A percentile compares a stretch with the other conserved stretches of the same genome.
phyloP scores from a whole-genome alignment of 1,140 invertebrate genomes.

The Nylanderia fulva region DNA sequence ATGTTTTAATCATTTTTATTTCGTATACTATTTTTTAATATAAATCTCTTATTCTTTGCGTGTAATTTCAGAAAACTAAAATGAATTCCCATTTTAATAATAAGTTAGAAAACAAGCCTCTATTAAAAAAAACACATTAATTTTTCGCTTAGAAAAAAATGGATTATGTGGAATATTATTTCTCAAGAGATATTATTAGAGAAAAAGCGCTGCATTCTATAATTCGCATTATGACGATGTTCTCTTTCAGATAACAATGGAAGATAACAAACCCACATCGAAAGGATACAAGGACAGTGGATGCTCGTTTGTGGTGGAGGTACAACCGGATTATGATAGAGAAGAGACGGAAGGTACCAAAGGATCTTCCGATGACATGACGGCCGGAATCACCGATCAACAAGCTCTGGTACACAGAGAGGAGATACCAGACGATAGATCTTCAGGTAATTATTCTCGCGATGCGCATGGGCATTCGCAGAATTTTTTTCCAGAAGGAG shows the following conservation, averaged over 20 bases:
- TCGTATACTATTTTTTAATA: neutral
- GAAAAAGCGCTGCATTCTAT: neutral
- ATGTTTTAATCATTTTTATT: neutral
- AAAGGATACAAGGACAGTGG: slow-evolving; percentile 87
- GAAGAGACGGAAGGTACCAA: slow-evolving; percentile 76
- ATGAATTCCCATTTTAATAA: neutral
- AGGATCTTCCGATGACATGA: slow-evolving; percentile 77
- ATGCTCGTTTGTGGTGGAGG: slow-evolving; percentile 92
- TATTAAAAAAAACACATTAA: neutral
- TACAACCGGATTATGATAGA: slow-evolving; percentile 82
- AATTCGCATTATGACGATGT: neutral
- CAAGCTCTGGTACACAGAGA: slow-evolving; percentile 87
- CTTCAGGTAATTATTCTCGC: slow-evolving; percentile 70
- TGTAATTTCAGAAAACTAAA: neutral
- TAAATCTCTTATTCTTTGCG: neutral
- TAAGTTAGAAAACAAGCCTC: no score
- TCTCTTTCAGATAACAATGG: slow-evolving; percentile 81
- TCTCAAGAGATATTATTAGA: neutral
- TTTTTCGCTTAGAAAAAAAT: neutral
- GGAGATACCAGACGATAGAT: slow-evolving; percentile 80
- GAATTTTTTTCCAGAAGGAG: no score
- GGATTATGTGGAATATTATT: neutral
- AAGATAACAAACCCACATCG: slow-evolving; percentile 78
- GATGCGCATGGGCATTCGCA: no score
- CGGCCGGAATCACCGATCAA: slow-evolving; percentile 84